These are phyloP conservation scores for Sylvia borin DNA, from an alignment of 2,797 vertebrate species.

Conservation along the genomic window DNA sequence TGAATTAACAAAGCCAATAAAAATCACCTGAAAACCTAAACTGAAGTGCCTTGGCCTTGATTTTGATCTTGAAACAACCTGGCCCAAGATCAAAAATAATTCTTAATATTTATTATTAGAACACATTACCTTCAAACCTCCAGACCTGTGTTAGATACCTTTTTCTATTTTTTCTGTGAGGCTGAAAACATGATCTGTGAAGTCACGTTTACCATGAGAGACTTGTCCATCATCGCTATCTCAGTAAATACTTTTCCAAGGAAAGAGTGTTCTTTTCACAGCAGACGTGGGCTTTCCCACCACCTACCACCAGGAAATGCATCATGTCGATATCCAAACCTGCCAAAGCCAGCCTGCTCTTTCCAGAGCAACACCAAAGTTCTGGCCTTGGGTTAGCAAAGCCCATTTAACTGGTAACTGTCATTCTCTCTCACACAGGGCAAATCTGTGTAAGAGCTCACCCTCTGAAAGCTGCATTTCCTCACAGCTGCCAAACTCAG, in stretches of 20 bases:
- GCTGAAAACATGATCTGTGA: background rate
- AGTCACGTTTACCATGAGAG: constrained; percentile 5
- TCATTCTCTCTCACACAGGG: background rate
- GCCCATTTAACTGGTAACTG: background rate
- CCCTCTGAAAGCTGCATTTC: background rate
- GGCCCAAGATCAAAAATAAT: background rate
- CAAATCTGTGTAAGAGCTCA: background rate
- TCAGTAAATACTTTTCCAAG: constrained; percentile 29
- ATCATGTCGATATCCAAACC: background rate
- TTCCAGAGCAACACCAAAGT: background rate
- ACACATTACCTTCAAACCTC: constrained; percentile 26
- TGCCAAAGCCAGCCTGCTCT: constrained; percentile 47
- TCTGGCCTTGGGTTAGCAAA: constrained; percentile 15
- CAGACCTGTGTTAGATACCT: background rate
- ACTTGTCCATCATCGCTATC: constrained; percentile 38
- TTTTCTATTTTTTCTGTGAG: background rate
- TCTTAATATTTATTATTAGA: constrained; percentile 35
- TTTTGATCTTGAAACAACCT: constrained; percentile 49
- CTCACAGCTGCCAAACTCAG: background rate
- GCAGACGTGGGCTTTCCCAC: constrained; percentile 47
- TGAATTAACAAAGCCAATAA: background rate
- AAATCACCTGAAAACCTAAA: constrained; percentile 1
- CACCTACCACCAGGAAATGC: background rate
- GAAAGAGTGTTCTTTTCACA: constrained; percentile 10
- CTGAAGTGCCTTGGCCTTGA: constrained; percentile 4